Evolutionary conservation across 2,797 vertebrate species (phyloP).

Genomic region (Euthynnus affinis): DNA sequence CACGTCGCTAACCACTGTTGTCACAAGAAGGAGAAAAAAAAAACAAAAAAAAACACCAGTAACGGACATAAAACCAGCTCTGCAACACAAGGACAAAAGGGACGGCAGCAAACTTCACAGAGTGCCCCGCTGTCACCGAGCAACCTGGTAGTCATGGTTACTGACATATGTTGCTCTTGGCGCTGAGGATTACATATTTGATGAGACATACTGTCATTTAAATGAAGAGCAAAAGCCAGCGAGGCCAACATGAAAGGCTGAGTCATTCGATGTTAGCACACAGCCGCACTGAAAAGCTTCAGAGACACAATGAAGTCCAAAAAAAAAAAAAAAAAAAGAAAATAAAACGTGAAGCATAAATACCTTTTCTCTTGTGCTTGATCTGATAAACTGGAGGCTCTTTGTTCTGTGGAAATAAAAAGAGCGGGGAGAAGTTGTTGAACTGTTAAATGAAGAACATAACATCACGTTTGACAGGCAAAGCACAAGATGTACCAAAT

Average conservation of each 20-base stretch:
- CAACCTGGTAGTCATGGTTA: slow-evolving; percentile 56
- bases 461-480: not conserved
- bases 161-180: slow-evolving; percentile 26
- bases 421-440: slow-evolving; percentile 9
- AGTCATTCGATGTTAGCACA: not conserved
- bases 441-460: not conserved
- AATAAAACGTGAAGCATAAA: slow-evolving; percentile 10
- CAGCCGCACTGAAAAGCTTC: not conserved
- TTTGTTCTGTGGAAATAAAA: slow-evolving; percentile 76
- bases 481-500: not conserved
- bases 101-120: slow-evolving; percentile 48
- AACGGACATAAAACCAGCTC: slow-evolving; percentile 27
- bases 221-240: slow-evolving; percentile 1
- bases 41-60: slow-evolving; percentile 41
- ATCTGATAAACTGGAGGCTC: slow-evolving; percentile 65
- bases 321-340: not conserved
- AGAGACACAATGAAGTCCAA: not conserved
- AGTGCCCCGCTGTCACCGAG: slow-evolving; percentile 42
- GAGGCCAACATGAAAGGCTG: not conserved
- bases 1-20: slow-evolving; percentile 12
- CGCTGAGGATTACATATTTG: slow-evolving; percentile 22
- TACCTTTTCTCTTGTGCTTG: slow-evolving; percentile 82
- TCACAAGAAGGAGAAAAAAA: slow-evolving; percentile 1
- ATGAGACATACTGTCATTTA: slow-evolving; percentile 4
- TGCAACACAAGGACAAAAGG: slow-evolving; percentile 46